These are phyloP conservation scores for Julus scanicus DNA, from an alignment of 2,888 invertebrate genomes.

Conservation along the genomic window DNA sequence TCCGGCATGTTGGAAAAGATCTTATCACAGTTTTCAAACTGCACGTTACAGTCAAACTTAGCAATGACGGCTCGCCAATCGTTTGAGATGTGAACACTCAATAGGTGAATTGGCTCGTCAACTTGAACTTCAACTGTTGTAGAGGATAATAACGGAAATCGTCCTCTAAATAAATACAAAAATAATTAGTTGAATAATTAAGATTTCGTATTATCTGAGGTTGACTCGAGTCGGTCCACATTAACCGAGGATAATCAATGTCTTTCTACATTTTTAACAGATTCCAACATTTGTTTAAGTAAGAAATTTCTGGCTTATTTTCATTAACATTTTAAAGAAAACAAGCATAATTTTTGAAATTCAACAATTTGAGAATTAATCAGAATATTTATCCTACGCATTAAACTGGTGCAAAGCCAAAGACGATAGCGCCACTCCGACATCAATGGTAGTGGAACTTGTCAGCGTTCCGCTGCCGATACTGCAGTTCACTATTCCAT, in stretches of 20 bases:
- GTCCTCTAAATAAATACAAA: slow-evolving; percentile 25
- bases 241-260: too few species aligned
- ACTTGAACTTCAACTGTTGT: background rate
- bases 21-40: background rate
- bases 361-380: too few species aligned
- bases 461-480: background rate
- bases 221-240: too few species aligned
- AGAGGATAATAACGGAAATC: slow-evolving; percentile 12
- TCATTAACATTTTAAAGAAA: too few species aligned
- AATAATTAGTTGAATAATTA: background rate
- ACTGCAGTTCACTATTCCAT: slow-evolving; percentile 17
- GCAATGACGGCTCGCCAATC: background rate
- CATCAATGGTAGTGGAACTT: background rate
- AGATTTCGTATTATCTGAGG: too few species aligned
- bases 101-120: background rate
- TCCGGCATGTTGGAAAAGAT: slow-evolving; percentile 25
- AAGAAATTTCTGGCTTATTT: too few species aligned
- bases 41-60: slow-evolving; percentile 29
- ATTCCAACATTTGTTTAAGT: too few species aligned
- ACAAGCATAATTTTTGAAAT: too few species aligned
- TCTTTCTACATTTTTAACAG: too few species aligned
- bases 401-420: slow-evolving; percentile 18
- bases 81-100: background rate
- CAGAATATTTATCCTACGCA: background rate
- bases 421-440: slow-evolving; percentile 37